A percentile compares a stretch with the other conserved stretches of the same genome.
Conservation (phyloP, 2,797 vertebrate genomes). For the Paedocypris micromegethes region DNA sequence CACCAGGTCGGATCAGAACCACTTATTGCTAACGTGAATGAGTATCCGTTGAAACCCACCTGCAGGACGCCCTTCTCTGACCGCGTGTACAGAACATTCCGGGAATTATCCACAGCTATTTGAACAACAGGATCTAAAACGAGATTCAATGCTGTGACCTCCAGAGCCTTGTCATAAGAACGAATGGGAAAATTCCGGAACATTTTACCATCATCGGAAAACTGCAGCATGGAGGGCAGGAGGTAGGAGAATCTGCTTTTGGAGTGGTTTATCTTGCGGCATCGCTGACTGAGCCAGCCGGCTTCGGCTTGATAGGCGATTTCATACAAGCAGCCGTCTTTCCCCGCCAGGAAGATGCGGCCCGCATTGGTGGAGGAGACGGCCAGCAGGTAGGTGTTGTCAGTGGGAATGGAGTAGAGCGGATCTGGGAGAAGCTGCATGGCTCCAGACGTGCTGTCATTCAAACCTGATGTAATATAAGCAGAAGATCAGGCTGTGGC, state of each 20-base stretch:
- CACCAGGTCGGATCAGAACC: too few relatives aligned
- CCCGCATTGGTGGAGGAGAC: slow-evolving; percentile 86
- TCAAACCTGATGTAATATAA: slow-evolving; percentile 63
- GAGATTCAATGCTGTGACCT: not conserved
- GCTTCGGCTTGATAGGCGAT: slow-evolving; percentile 96
- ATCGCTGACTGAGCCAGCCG: slow-evolving; percentile 95
- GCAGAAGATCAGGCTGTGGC: not conserved
- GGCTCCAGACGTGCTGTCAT: slow-evolving; percentile 89
- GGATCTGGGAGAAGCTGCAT: slow-evolving; percentile 95
- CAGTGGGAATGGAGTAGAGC: slow-evolving; percentile 92
- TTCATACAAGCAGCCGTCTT: slow-evolving; percentile 96
- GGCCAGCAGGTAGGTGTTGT: slow-evolving; percentile 90
- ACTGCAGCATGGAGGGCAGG: slow-evolving; percentile 89
- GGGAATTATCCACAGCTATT: slow-evolving; percentile 90
- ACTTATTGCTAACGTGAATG: too few relatives aligned
- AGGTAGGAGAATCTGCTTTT: slow-evolving; percentile 91
- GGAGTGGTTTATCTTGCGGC: slow-evolving; percentile 96
- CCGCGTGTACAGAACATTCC: slow-evolving; percentile 86
- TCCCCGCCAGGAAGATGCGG: slow-evolving; percentile 93
- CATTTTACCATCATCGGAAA: slow-evolving; percentile 89
- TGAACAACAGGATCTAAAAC: slow-evolving; percentile 88
- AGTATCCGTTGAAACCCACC: slow-evolving; percentile 59
- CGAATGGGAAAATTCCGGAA: too few relatives aligned
- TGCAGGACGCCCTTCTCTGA: slow-evolving; percentile 95
- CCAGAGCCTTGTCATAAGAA: not conserved